phyloP scores from a whole-genome alignment of 1,140 invertebrate species.

The Wasmannia auropunctata region DNA sequence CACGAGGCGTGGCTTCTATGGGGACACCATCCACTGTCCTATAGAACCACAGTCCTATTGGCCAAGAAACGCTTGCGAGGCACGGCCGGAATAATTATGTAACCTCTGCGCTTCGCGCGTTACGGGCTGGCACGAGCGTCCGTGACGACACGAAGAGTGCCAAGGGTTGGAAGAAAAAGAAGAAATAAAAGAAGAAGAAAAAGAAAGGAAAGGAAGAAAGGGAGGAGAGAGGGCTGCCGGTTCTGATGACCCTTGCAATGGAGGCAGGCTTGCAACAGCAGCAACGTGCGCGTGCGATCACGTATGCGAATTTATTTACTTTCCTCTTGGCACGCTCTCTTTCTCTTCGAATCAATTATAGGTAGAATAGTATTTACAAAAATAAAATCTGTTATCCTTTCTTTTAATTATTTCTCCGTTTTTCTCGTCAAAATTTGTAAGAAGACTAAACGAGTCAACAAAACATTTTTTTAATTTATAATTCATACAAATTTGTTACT shows the following conservation, averaged over 20 bases:
- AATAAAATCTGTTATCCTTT: background rate
- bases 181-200: background rate
- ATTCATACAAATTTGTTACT: background rate
- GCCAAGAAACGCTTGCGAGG: constrained; percentile 83
- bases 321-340: constrained; percentile 5
- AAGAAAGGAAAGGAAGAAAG: background rate
- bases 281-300: constrained; percentile 50
- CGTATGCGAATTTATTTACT: constrained; percentile 48
- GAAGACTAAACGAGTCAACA: background rate
- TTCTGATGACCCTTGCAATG: constrained; percentile 67
- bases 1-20: constrained; percentile 85
- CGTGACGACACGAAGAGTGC: constrained; percentile 59
- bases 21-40: constrained; percentile 82
- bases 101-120: constrained; percentile 73
- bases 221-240: constrained; percentile 9
- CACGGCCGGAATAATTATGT: constrained; percentile 84
- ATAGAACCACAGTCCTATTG: constrained; percentile 85
- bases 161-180: constrained; percentile 33
- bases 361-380: background rate
- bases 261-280: constrained; percentile 61
- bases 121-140: constrained; percentile 56
- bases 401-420: background rate
- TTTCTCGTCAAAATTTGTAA: background rate
- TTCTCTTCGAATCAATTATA: constrained; percentile 2
- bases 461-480: background rate